Evolutionary conservation across 2,113 vertebrate genomes (phyloP).

Genomic region (Calypte anna): DNA sequence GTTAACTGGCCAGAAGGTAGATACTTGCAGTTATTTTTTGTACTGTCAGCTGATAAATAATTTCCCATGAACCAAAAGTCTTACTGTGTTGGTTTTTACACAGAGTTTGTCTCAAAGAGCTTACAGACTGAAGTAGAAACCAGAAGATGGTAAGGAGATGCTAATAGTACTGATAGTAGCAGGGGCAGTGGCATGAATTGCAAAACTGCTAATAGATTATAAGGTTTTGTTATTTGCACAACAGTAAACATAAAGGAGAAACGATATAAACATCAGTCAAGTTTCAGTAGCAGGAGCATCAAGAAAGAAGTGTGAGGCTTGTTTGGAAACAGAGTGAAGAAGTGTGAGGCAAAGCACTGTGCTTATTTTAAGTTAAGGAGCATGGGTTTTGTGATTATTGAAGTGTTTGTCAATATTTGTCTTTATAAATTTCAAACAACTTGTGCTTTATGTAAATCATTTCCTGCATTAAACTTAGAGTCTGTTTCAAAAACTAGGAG

Average conservation of each 20-base stretch:
- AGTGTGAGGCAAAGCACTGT: not conserved
- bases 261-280: not conserved
- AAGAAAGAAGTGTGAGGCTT: not conserved
- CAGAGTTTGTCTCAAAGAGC: not conserved
- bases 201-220: not conserved
- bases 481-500: not conserved
- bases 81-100: not conserved
- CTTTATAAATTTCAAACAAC: not conserved
- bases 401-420: not conserved
- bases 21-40: not conserved
- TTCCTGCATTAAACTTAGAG: not conserved
- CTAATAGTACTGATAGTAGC: not conserved
- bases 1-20: slow-evolving; percentile 93
- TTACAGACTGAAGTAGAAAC: not conserved
- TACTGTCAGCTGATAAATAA: accelerated
- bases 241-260: not conserved
- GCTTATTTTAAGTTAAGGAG: not conserved
- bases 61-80: not conserved
- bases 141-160: not conserved
- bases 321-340: not conserved
- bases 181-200: not conserved
- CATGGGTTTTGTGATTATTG: not conserved
- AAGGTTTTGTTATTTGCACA: not conserved
- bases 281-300: not conserved
- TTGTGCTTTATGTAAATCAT: not conserved